phyloP scores from a whole-genome alignment of 2,113 vertebrate species.

The Albula glossodonta region DNA sequence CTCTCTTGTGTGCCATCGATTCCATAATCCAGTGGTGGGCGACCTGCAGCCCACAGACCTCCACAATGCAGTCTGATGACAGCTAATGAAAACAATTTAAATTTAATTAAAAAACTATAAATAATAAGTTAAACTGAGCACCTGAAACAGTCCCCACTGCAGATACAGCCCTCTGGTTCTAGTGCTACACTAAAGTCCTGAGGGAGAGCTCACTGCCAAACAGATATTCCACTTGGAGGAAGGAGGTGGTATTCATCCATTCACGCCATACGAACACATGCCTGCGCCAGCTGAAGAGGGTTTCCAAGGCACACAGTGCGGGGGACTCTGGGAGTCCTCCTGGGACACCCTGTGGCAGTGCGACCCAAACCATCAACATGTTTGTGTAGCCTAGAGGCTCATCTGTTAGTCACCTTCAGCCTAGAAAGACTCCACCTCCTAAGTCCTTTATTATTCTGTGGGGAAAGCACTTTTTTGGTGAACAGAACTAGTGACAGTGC shows the following conservation, averaged over 20 bases:
- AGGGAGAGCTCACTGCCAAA: background rate
- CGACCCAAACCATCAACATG: background rate
- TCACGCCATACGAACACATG: background rate
- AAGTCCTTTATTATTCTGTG: too few relatives aligned
- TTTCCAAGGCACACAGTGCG: background rate
- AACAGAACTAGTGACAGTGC: too few relatives aligned
- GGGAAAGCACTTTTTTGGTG: too few relatives aligned
- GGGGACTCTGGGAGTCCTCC: background rate
- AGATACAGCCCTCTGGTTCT: too few relatives aligned
- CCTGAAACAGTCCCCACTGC: too few relatives aligned
- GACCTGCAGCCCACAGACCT: too few relatives aligned
- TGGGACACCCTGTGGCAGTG: background rate
- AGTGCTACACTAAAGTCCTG: background rate
- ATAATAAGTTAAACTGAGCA: too few relatives aligned
- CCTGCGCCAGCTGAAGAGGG: background rate
- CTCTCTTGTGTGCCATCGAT: background rate
- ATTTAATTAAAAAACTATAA: too few relatives aligned
- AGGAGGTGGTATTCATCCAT: too few relatives aligned
- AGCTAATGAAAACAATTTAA: too few relatives aligned
- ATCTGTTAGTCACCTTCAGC: background rate
- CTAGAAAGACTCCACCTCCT: too few relatives aligned
- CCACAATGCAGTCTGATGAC: too few relatives aligned
- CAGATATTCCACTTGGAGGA: background rate
- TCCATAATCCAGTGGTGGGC: background rate
- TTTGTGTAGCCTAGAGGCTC: background rate